Conservation (phyloP, 2,113 vertebrate genomes). For the Nestor notabilis region DNA sequence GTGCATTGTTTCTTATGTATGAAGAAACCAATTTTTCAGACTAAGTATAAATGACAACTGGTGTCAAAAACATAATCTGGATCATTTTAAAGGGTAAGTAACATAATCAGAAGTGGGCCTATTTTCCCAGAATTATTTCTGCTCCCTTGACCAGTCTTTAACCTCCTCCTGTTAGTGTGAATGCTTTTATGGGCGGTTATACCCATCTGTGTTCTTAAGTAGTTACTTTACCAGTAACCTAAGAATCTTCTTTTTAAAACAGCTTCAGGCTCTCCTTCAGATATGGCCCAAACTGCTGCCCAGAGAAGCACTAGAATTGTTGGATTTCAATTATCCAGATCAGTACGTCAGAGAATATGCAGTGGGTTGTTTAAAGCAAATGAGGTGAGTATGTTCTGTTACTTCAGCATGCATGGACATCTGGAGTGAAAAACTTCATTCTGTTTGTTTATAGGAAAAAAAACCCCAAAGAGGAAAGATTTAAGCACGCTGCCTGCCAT, state of each 20-base stretch:
- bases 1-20: neutral
- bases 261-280: conserved; percentile 97
- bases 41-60: neutral
- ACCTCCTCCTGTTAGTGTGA: neutral
- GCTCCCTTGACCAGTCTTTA: neutral
- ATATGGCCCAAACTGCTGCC: conserved; percentile 95
- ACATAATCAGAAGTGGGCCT: neutral
- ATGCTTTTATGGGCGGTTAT: neutral
- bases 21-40: neutral
- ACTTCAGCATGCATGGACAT: neutral
- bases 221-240: neutral
- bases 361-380: conserved; percentile 87
- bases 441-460: neutral
- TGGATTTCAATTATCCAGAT: conserved; percentile 98
- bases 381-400: conserved; percentile 83
- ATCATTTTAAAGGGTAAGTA: neutral
- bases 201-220: neutral
- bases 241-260: neutral
- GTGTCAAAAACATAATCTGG: neutral
- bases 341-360: conserved; percentile 96
- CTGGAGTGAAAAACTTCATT: neutral
- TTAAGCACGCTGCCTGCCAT: neutral
- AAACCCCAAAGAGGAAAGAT: neutral
- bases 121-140: neutral
- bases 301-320: conserved; percentile 91